phyloP scores from a whole-genome alignment of 2,113 vertebrate species.

The Cynopterus brachyotis region DNA sequence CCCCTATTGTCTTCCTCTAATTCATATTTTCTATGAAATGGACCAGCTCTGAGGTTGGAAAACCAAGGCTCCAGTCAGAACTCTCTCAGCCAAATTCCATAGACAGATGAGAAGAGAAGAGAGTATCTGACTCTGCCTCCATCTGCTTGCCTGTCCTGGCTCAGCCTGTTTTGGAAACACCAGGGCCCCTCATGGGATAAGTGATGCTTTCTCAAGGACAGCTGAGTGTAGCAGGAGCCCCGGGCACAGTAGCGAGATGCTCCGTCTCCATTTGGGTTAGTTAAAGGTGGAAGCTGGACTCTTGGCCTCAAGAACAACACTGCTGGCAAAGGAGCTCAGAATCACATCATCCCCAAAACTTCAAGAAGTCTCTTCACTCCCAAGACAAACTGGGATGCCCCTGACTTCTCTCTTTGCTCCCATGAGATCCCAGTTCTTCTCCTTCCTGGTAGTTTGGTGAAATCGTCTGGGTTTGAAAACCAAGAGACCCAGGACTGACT shows the following conservation, averaged over 20 bases:
- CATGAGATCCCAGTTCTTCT: background rate
- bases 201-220: accelerated
- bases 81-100: background rate
- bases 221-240: background rate
- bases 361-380: background rate
- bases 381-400: background rate
- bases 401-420: background rate
- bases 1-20: background rate
- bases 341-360: background rate
- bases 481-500: background rate
- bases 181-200: background rate
- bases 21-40: background rate
- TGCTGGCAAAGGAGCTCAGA: background rate
- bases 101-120: background rate
- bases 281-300: background rate
- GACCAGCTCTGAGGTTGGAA: background rate
- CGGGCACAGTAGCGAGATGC: accelerated
- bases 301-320: background rate
- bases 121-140: background rate
- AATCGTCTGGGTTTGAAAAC: background rate
- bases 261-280: background rate
- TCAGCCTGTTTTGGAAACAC: background rate
- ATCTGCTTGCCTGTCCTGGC: background rate
- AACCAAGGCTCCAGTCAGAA: background rate
- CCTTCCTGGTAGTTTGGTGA: background rate